Evolutionary conservation across 2,888 invertebrate species (phyloP).

Genomic region (Troides helena): DNA sequence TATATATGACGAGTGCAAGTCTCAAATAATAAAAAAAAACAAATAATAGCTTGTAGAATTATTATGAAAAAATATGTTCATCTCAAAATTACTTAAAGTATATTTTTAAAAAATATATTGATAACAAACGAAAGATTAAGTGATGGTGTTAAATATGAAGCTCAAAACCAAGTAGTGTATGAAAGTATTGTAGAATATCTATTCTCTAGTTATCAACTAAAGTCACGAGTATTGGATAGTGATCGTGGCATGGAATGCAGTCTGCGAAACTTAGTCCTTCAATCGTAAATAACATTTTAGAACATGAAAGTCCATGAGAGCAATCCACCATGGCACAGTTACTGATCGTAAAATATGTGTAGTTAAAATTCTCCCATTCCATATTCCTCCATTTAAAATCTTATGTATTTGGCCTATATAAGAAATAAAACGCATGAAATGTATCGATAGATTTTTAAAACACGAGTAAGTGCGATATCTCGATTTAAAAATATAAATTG

Average conservation of each 20-base stretch:
- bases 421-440: slow-evolving; percentile 50
- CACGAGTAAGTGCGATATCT: slow-evolving; percentile 36
- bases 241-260: neutral
- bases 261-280: slow-evolving; percentile 13
- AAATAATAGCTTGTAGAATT: too few relatives aligned
- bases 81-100: too few relatives aligned
- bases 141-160: neutral
- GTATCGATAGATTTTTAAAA: slow-evolving; percentile 60
- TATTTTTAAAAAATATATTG: too few relatives aligned
- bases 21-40: too few relatives aligned
- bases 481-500: neutral
- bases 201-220: slow-evolving; percentile 1
- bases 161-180: neutral
- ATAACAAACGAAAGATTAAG: neutral
- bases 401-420: slow-evolving; percentile 13
- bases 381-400: slow-evolving; percentile 6
- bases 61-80: too few relatives aligned
- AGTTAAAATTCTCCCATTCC: slow-evolving; percentile 1
- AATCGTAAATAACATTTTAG: slow-evolving; percentile 17
- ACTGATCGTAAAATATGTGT: slow-evolving; percentile 15
- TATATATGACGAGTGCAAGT: too few relatives aligned
- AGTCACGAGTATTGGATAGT: neutral
- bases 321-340: slow-evolving; percentile 15
- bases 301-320: slow-evolving; percentile 11
- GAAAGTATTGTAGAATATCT: neutral